Percentiles rank a stretch among this genome's conserved stretches.
phyloP scores from a whole-genome alignment of 2,797 vertebrate species.

The Pangasius macronema region DNA sequence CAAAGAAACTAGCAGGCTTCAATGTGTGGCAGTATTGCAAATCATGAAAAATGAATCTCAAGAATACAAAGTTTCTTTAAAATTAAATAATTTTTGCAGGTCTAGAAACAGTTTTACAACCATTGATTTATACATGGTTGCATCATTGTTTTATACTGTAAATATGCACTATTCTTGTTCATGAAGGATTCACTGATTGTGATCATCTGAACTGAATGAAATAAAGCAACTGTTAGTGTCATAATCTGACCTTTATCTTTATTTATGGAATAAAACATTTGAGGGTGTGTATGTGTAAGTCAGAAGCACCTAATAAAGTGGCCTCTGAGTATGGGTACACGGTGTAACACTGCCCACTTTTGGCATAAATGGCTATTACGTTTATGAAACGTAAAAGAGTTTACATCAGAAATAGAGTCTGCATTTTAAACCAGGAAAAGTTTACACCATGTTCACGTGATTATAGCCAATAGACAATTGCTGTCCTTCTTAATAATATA shows the following conservation, averaged over 20 bases:
- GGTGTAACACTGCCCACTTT: background rate
- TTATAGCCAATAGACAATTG: background rate
- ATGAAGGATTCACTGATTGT: background rate
- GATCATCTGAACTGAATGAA: background rate
- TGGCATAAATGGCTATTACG: background rate
- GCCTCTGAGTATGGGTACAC: background rate
- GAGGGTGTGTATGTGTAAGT: accelerated
- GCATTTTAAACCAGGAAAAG: background rate
- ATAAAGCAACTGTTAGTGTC: background rate
- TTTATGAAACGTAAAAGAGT: background rate
- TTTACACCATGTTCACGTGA: background rate
- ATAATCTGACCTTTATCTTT: background rate
- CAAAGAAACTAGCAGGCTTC: background rate
- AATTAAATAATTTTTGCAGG: background rate
- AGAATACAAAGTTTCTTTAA: background rate
- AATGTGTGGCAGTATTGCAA: background rate
- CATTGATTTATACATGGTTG: background rate
- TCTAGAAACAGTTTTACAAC: background rate
- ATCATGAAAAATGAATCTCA: background rate
- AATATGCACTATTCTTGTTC: background rate
- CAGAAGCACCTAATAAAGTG: background rate
- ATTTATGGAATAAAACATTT: background rate
- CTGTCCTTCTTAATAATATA: background rate
- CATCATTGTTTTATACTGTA: background rate
- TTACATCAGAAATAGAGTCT: background rate